Evolutionary conservation across 30 jellyfish, hydroid and myxozoan species (phyloP), one percentile per base, ranked within the genome.

Genomic region (Nemopilema nomurai): DNA sequence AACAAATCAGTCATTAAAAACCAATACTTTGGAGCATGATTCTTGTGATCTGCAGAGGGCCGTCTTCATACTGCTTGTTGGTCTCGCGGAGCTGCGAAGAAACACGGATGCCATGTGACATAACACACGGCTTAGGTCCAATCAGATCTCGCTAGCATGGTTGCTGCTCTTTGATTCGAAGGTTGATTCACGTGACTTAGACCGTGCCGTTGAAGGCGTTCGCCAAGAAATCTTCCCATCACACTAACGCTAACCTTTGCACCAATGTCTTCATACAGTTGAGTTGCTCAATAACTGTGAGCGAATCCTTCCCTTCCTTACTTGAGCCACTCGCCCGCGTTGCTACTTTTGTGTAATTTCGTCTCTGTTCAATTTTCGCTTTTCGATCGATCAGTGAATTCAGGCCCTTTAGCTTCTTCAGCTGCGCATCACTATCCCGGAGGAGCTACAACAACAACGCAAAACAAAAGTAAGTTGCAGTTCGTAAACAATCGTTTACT

Each of bases 351-450:
- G 63, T 32, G 8, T 52, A 64, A 21, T 71, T 33, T 50, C 90
- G 28, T 29, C 67, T 80, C 62, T 28, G 31, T 26, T 80, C 90
- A 29, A 80, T 33, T 0, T 80, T 32, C 19, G 82, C 90, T 67
- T 80, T 80, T 1, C 74, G 90, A 24, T 63, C 50, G 8, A 52
- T 67, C 74, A 80, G 50, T 16, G 67, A 65, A 49, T 80, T 17
- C 27, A 80, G 67, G 17, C 71, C 67, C 3, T 33, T 49, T 3
- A 80, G 13, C 66, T 80, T 80, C 64, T 80, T 80, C 22, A 63
- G 27, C 20, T 64, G 31, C 8, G 21, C 28, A 0, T 33, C 49
- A 62, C 67, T 80, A 18, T 53, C 26, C 49, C 69, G 63, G 8
- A 80, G 13, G 30, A 23, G 28, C 90, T 80, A 32, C 3, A 66